Percentiles rank a stretch among this genome's conserved stretches.
Evolutionary conservation across 2,113 vertebrate species (phyloP).

Genomic region (Onychorhynchus coronatus): DNA sequence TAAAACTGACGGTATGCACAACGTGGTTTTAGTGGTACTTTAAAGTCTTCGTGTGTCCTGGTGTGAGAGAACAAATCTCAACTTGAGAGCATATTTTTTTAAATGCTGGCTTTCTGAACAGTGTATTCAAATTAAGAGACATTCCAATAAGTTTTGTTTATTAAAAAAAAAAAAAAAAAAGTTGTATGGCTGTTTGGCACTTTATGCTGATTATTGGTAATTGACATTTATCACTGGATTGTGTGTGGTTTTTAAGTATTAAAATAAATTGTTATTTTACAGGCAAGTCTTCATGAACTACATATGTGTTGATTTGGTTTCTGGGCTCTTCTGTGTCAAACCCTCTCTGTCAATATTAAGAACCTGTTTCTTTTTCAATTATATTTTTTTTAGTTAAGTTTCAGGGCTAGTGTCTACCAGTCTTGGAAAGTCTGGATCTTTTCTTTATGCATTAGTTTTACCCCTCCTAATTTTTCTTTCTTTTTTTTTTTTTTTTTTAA

Average conservation of each 20-base stretch:
- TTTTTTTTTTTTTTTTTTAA: no score
- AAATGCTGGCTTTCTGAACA: conserved; percentile 64
- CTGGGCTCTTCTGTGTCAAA: not conserved
- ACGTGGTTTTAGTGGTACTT: conserved; percentile 32
- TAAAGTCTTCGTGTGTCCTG: not conserved
- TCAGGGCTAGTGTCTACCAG: not conserved
- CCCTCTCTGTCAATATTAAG: not conserved
- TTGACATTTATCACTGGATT: conserved; percentile 99
- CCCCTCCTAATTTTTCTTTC: not conserved
- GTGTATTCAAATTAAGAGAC: conserved; percentile 70
- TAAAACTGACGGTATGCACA: conserved; percentile 27
- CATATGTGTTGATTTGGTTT: not conserved
- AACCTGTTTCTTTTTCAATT: not conserved
- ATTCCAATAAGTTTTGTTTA: conserved; percentile 81
- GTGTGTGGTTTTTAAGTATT: conserved; percentile 82
- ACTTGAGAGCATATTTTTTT: conserved; percentile 46
- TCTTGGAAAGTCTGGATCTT: not conserved
- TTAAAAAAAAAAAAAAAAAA: conserved; percentile 76
- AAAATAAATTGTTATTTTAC: conserved; percentile 95
- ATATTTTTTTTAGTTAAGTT: not conserved
- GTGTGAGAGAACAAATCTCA: conserved; percentile 50
- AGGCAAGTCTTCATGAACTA: conserved; percentile 73
- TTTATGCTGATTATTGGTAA: conserved; percentile 97
- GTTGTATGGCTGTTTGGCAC: conserved; percentile 94
- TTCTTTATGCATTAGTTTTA: not conserved